A percentile compares a stretch with the other conserved stretches of the same genome.
phyloP scores from a whole-genome alignment of 2,113 vertebrate genomes.

The Tenrec ecaudatus region DNA sequence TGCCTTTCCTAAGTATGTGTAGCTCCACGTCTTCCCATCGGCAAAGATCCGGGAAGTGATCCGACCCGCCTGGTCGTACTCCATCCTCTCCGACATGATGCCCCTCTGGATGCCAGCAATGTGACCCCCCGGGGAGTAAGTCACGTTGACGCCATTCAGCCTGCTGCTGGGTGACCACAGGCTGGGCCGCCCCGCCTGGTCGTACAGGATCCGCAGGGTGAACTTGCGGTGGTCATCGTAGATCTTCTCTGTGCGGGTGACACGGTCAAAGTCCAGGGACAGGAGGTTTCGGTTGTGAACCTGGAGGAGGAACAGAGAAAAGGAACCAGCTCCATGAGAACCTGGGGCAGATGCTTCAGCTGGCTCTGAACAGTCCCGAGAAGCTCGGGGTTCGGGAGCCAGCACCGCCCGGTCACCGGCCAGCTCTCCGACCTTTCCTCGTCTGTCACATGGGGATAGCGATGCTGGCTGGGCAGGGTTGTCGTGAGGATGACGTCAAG shows the following conservation, averaged over 20 bases:
- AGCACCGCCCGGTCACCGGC: background rate
- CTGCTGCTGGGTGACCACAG: constrained; percentile 98
- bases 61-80: constrained; percentile 95
- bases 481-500: background rate
- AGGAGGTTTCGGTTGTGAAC: constrained; percentile 98
- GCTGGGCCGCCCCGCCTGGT: constrained; percentile 95
- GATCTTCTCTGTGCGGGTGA: constrained; percentile 99
- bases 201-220: constrained; percentile 96
- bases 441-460: background rate
- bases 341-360: background rate
- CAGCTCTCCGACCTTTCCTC: background rate
- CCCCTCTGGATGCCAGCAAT: constrained; percentile 97
- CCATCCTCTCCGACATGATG: constrained; percentile 99
- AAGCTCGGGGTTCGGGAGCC: background rate
- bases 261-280: constrained; percentile 97
- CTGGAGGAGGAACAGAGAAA: constrained; percentile 81
- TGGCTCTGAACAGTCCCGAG: background rate
- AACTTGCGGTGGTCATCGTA: constrained; percentile 99
- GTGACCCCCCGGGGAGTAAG: constrained; percentile 94
- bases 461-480: background rate
- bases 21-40: constrained; percentile 98
- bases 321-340: background rate
- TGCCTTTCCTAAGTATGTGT: constrained; percentile 97
- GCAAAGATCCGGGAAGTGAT: constrained; percentile 97
- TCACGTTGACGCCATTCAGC: constrained; percentile 97